These are phyloP conservation scores for Dendrolimus punctatus DNA, from an alignment of 1,140 invertebrate species.

Conservation along the genomic window DNA sequence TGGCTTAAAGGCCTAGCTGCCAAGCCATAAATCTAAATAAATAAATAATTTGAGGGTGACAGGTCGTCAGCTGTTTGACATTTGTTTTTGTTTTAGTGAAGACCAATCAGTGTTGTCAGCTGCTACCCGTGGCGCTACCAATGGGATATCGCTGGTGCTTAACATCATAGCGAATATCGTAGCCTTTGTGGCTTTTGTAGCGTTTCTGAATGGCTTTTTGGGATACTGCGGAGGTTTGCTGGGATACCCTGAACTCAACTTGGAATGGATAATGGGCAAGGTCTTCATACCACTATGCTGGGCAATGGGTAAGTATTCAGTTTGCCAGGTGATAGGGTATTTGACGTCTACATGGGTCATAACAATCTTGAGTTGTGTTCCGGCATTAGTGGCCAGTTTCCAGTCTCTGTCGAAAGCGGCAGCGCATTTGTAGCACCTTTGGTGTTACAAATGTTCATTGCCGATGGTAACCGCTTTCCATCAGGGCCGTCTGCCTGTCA, in stretches of 20 bases:
- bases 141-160: conserved; percentile 86
- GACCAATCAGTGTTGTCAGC: conserved; percentile 91
- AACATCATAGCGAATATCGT: conserved; percentile 94
- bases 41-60: not conserved
- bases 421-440: too few species aligned
- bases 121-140: conserved; percentile 88
- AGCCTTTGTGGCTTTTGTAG: conserved; percentile 90
- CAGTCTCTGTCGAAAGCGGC: too few species aligned
- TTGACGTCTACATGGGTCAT: too few species aligned
- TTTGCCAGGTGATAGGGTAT: not conserved
- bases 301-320: conserved; percentile 68
- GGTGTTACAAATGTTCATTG: too few species aligned
- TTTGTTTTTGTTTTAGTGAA: conserved; percentile 71
- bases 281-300: conserved; percentile 89
- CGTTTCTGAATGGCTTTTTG: conserved; percentile 86
- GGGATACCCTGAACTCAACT: conserved; percentile 71
- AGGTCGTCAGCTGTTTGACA: not conserved
- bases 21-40: too few species aligned
- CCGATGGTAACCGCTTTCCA: too few species aligned
- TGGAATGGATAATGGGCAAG: conserved; percentile 86
- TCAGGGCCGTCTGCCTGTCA: too few species aligned
- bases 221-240: conserved; percentile 86
- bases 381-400: too few species aligned
- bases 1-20: too few species aligned
- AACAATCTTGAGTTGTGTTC: too few species aligned